phyloP scores from a whole-genome alignment of 1,140 invertebrate species.

The Whitmania pigra region DNA sequence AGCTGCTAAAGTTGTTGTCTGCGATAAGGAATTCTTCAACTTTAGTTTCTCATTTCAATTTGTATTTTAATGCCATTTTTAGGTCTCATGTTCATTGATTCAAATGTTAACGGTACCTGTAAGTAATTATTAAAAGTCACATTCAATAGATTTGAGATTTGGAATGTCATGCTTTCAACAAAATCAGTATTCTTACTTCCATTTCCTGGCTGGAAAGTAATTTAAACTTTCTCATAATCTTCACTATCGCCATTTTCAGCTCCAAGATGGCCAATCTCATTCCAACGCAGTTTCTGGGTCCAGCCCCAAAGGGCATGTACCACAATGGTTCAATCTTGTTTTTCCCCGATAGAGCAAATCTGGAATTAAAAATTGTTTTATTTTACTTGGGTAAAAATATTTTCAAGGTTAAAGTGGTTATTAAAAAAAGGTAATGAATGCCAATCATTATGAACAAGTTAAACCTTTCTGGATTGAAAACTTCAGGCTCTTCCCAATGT shows the following conservation, averaged over 20 bases:
- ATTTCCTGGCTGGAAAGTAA: conserved; percentile 26
- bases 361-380: conserved; percentile 18
- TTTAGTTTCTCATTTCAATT: no score
- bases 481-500: conserved; percentile 41
- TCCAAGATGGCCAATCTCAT: conserved; percentile 50
- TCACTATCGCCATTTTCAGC: conserved; percentile 50
- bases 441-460: neutral
- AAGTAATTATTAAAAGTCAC: no score
- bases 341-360: conserved; percentile 31
- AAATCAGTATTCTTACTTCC: conserved; percentile 2
- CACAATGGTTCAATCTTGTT: conserved; percentile 40
- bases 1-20: no score
- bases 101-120: no score
- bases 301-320: conserved; percentile 50
- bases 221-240: conserved; percentile 33
- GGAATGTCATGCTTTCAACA: no score
- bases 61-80: no score
- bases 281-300: conserved; percentile 53
- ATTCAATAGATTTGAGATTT: no score
- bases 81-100: no score
- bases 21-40: no score
- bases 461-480: conserved; percentile 41
- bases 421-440: neutral
- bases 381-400: neutral
- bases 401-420: neutral